Base-by-base conservation (phyloP, 2,797 vertebrate species). In the Sardinella longiceps region DNA sequence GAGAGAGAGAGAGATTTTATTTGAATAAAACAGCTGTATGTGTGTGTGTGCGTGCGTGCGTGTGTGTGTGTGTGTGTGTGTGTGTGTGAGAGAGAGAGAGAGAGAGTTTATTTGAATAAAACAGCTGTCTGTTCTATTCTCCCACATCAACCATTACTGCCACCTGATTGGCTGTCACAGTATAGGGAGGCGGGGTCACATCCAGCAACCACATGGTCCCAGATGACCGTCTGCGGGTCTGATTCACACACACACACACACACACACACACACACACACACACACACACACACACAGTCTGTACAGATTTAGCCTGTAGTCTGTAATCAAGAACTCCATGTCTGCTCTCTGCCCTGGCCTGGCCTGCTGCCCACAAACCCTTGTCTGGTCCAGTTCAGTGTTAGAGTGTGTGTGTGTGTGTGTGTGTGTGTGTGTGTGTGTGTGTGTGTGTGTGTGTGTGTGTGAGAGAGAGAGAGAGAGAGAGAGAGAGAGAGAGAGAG, bases 391-490 rank as follows among this genome's bases (percentile, higher is more conserved):
- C 18, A 20, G 25, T 20, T 3, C 5, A 25, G 56, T n/a, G 20
- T 58, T 23, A 25, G n/a, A 25, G 3, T 60, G 58, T 60, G 58
- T 60, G 58, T 60, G 58, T 60, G 58, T 60, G 60, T 66, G 28
- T 66, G 9, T 66, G 25, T 66, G 60, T 66, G 60, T 66, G 60
- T 66, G 63, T 66, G 60, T 66, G 60, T 30, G 60, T 30, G 60
- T 66, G 20, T 66, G 60, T 66, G 60, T 30, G 25, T 66, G 25
- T n/a, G 23, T 66, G 7, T 66, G 60, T 30, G 60, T n/a, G 58
- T 60, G 58, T 60, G 58, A 25, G 58, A 25, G 58, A 25, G 58
- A n/a, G n/a, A n/a, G n/a, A n/a, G n/a, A n/a, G n/a, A n/a, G n/a
- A n/a, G n/a, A n/a, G n/a, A n/a, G n/a, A n/a, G n/a, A n/a, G n/a